Evolutionary conservation across 1,140 invertebrate genomes (phyloP).

Genomic region (Drosophila sucinea): DNA sequence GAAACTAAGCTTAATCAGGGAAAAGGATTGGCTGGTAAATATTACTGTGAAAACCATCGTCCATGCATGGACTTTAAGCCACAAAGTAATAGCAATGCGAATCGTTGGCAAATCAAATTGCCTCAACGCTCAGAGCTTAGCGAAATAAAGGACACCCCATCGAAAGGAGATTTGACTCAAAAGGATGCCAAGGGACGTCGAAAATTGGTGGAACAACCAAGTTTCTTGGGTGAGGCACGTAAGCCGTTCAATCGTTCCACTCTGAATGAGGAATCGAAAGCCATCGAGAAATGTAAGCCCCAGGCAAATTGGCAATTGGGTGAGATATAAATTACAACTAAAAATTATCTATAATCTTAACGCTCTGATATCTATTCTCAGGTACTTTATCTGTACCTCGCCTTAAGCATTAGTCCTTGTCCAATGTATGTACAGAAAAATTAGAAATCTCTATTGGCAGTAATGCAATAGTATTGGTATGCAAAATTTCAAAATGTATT

Average conservation of each 20-base stretch:
- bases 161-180: not conserved
- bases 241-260: not conserved
- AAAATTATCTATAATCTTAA: not conserved
- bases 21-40: not conserved
- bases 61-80: constrained; percentile 15
- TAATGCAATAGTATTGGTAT: not conserved
- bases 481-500: too few relatives aligned
- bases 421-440: too few relatives aligned
- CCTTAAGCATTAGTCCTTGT: not conserved
- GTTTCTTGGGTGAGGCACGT: not conserved
- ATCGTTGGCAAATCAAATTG: constrained; percentile 20
- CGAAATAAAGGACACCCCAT: not conserved
- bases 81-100: not conserved
- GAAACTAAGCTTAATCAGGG: not conserved
- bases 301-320: constrained; percentile 3
- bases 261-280: not conserved
- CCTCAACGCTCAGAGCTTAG: not conserved
- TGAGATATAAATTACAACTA: not conserved
- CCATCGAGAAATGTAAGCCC: not conserved
- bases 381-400: not conserved
- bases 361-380: not conserved
- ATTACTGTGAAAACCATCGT: not conserved
- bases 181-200: not conserved
- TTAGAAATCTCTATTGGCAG: not conserved
- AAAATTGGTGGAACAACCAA: not conserved